Evolutionary conservation across 2,888 invertebrate genomes (phyloP).

Genomic region (Agrochola macilenta): DNA sequence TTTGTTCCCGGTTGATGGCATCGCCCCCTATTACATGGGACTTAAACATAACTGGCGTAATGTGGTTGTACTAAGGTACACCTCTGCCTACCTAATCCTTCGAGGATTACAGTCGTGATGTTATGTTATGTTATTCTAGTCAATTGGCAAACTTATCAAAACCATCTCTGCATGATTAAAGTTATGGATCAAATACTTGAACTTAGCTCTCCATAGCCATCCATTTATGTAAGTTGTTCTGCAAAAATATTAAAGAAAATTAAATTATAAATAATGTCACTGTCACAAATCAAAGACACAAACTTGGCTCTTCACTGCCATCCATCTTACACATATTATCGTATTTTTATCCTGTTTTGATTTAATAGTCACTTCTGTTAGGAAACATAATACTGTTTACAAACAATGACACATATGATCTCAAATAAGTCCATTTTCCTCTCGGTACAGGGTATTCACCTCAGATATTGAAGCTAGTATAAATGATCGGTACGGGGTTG

Average conservation of each 20-base stretch:
- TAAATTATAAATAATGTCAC: not conserved
- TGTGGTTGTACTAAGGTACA: too few species aligned
- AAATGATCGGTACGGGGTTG: constrained; percentile 14
- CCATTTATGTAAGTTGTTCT: too few species aligned
- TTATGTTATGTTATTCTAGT: too few species aligned
- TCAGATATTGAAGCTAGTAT: constrained; percentile 27
- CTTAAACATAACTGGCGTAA: too few species aligned
- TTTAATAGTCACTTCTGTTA: not conserved
- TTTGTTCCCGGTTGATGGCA: too few species aligned
- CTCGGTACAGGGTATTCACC: constrained; percentile 54
- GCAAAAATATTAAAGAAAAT: not conserved
- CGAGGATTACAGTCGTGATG: too few species aligned
- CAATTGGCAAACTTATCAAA: not conserved
- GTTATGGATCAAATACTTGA: not conserved
- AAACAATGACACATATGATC: constrained; percentile 21
- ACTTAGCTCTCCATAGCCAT: not conserved
- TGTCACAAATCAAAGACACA: not conserved
- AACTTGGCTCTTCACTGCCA: constrained; percentile 27
- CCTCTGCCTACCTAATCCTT: too few species aligned
- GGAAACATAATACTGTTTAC: constrained; percentile 22
- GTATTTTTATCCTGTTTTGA: constrained; percentile 39
- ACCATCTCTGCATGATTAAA: not conserved
- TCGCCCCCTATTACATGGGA: too few species aligned
- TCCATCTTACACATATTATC: not conserved
- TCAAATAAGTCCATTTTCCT: constrained; percentile 35